Evolutionary conservation across 2,113 vertebrate genomes (phyloP), one percentile per base, ranked within the genome.

Genomic region (Melanerpes formicivorus): DNA sequence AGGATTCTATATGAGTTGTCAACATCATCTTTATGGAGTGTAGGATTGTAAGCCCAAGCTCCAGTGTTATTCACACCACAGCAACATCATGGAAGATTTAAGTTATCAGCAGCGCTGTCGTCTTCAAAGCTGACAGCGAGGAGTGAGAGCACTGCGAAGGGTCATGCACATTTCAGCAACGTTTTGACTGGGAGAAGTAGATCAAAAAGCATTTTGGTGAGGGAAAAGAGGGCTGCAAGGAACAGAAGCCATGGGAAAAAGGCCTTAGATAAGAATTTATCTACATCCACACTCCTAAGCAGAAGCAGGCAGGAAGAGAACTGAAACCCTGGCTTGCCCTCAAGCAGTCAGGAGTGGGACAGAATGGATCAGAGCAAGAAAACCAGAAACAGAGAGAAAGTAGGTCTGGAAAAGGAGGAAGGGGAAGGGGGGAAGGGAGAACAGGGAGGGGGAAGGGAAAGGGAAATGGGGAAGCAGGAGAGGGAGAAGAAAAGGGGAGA

Each of bases 231-330:
- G 56, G 93, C 25, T 8, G 22, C 42, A 48, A 71, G 79, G 82
- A 93, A 88, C 3, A 86, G 73, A 90, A 74, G 60, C 44, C 42
- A 5, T 50, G 71, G 56, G 26, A 72, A 72, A 91, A 85, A 30
- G 25, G 62, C 17, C 17, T 37, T 73, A n/a, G 44, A 69, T 85
- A 74, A 60, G 69, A 83, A 88, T 80, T 52, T 77, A 59, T 80
- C 76, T 0, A 0, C n/a, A 73, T 83, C 42, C 80, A 86, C 0
- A 0, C 29, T 81, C 62, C 2, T 0, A 19, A 94, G 44, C 15
- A 67, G 72, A 80, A 80, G 62, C 56, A 77, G 17, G 60, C 44
- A 90, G 44, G 65, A 83, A 78, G 37, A 60, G 32, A 90, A 62
- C 21, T 40, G 69, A 80, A 90, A 71, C 18, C 30, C 7, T 74